Percentiles rank a stretch among this genome's conserved stretches.
Conservation (phyloP, 1,140 invertebrate species). For the Diorhabda carinulata region DNA sequence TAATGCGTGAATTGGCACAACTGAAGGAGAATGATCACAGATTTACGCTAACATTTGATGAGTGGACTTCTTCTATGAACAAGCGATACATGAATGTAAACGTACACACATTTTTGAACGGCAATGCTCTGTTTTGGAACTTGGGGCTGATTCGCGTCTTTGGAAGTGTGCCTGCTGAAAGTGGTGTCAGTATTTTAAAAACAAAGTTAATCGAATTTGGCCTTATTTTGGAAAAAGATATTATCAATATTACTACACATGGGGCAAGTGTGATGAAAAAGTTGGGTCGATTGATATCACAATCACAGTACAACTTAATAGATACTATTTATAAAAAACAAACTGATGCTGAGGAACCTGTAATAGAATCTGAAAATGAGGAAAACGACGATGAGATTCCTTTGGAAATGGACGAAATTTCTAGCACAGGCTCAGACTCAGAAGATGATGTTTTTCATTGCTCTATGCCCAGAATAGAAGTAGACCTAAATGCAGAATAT, state of each 20-base stretch:
- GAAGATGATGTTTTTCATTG: conserved; percentile 15
- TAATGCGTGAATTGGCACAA: conserved; percentile 15
- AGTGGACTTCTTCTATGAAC: conserved; percentile 24
- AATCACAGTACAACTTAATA: conserved; percentile 16
- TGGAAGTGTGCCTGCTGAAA: neutral
- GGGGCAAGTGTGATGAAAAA: neutral
- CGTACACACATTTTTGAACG: conserved; percentile 22
- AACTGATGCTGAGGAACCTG: conserved; percentile 16
- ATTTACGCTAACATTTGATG: conserved; percentile 24
- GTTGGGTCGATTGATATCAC: neutral
- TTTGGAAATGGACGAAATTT: conserved; percentile 9
- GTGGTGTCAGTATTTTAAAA: neutral
- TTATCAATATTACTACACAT: neutral
- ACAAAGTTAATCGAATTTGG: neutral
- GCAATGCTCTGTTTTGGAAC: neutral
- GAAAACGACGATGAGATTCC: conserved; percentile 15
- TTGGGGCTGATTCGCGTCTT: neutral
- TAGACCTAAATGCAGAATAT: conserved; percentile 19
- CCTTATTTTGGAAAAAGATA: neutral
- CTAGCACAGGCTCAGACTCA: conserved; percentile 5
- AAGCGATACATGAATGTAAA: conserved; percentile 23
- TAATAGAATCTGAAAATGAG: conserved; percentile 15
- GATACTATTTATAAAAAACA: conserved; percentile 21
- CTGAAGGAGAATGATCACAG: conserved; percentile 11
- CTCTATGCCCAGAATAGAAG: conserved; percentile 18